A percentile compares a stretch with the other conserved stretches of the same genome.
phyloP scores from a whole-genome alignment of 2,113 vertebrate species.

The Electrona antarctica region DNA sequence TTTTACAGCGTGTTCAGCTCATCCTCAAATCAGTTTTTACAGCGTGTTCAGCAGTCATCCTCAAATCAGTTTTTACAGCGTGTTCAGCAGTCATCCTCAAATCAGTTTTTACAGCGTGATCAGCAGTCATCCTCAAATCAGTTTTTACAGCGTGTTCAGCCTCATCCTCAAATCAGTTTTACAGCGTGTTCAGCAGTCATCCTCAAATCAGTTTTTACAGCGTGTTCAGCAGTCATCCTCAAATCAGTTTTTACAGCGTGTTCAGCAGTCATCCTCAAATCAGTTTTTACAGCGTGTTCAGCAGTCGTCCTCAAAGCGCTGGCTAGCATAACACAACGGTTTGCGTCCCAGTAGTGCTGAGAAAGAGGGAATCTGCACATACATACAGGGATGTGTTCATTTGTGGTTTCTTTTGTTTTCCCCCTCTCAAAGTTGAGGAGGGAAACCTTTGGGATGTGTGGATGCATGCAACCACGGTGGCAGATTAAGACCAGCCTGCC shows the following conservation, averaged over 20 bases:
- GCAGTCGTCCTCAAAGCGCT: too few species aligned
- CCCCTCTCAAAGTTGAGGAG: too few species aligned
- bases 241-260: background rate
- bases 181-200: background rate
- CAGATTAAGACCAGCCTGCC: too few species aligned
- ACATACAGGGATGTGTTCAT: background rate
- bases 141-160: background rate
- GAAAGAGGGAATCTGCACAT: too few species aligned
- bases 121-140: too few species aligned
- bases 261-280: background rate
- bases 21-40: background rate
- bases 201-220: background rate
- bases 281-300: background rate
- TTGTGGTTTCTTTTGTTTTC: background rate
- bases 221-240: background rate
- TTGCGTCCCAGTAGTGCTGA: too few species aligned
- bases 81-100: background rate
- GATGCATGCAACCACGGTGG: too few species aligned
- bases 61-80: background rate
- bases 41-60: background rate
- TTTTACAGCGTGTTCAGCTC: background rate
- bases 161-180: too few species aligned
- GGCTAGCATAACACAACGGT: too few species aligned
- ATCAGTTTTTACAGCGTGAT: background rate
- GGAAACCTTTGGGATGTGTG: too few species aligned